Conservation (phyloP, 2,113 vertebrate genomes). For the Illadopsis cleaveri region DNA sequence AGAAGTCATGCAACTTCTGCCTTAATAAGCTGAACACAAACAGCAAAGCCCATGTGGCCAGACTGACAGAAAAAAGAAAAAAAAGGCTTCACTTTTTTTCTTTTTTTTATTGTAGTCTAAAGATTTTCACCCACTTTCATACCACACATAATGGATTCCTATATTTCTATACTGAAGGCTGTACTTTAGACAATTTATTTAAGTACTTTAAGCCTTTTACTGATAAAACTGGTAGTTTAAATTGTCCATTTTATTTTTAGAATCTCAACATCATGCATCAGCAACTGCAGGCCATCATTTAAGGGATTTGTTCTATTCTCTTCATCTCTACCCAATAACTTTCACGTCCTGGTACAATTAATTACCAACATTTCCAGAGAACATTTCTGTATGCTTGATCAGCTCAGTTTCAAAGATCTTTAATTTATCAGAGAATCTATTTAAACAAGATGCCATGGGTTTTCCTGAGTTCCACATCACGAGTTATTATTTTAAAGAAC, state of each 20-base stretch:
- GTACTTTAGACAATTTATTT: constrained; percentile 24
- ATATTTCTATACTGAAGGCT: not conserved
- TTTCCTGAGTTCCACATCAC: not conserved
- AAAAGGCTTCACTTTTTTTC: not conserved
- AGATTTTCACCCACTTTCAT: not conserved
- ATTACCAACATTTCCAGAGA: not conserved
- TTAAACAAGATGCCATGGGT: not conserved
- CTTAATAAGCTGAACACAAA: not conserved
- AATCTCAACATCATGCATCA: not conserved
- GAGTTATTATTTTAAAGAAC: not conserved
- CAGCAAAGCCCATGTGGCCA: not conserved
- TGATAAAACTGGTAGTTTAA: constrained; percentile 3
- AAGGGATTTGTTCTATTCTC: not conserved
- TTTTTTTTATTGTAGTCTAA: not conserved
- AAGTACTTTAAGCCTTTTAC: constrained; percentile 16
- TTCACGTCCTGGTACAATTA: not conserved
- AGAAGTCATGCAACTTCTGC: not conserved
- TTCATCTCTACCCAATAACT: not conserved
- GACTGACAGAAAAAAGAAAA: not conserved
- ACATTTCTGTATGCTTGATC: not conserved
- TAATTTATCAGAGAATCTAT: not conserved
- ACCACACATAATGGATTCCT: not conserved
- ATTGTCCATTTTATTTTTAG: constrained; percentile 22
- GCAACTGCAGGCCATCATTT: not conserved
- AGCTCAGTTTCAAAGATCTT: not conserved